Evolutionary conservation across 1,140 invertebrate genomes (phyloP), one percentile per base, ranked within the genome.

Genomic region (Nasonia longicornis): DNA sequence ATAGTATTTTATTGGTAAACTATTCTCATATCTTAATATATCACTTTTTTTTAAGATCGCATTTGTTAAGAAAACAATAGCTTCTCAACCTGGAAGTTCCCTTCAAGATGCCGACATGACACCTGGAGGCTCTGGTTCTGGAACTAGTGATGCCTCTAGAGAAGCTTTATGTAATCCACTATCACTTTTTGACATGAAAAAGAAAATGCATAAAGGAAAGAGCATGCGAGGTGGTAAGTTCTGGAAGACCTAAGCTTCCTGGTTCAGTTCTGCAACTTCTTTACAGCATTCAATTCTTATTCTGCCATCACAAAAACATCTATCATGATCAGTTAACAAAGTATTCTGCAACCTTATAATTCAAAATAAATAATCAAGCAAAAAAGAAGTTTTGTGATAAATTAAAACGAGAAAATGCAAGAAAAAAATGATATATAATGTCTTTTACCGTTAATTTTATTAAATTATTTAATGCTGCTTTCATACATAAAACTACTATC

Each of bases 161-260:
- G 64, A 67, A 67, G 64, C 64, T 67, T 67, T 67, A 67, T 16
- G 10, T 12, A 31, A 11, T 67, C 64, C 64, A 20, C 14, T 7
- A 29, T 31, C 64, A 6, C 7, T n/a, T 11, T 31, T 31, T 31
- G 64, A 67, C 12, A 26, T 31, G 29, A 67, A 67, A 67, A 67
- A 67, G 64, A 67, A 67, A 67, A 8, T 7, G 26, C 64, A 67
- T 29, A 67, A 67, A 67, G 29, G 64, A 29, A 67, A 67, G 26
- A 31, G 64, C 12, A 11, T 67, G 22, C 31, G 64, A 67, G 64
- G 64, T 26, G 29, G 64, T 67, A 67, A 67, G 64, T 67, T 67
- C 14, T 67, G 64, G 64, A 67, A 67, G 64, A 67, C 64, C 29
- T 67, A 67, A 67, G 64, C 52, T 58, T 58, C 52, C 52, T 58